Base-by-base conservation (phyloP, 2,888 invertebrate species). In the Hypolimnas misippus region DNA sequence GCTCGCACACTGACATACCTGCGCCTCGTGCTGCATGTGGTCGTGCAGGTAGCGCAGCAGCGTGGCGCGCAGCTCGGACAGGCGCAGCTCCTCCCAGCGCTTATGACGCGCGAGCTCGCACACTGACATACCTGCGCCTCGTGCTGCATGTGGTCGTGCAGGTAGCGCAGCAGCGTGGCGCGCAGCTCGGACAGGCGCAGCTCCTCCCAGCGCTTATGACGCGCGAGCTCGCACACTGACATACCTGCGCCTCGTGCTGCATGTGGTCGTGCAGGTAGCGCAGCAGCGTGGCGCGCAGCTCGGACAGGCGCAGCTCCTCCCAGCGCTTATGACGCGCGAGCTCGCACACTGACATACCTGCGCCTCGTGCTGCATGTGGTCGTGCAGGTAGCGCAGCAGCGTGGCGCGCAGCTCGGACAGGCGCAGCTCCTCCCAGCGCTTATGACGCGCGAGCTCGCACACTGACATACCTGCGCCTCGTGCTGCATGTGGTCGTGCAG, bases 221-320 rank as follows among this genome's bases (percentile, higher is more conserved):
- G 33, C 33, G 33, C 10, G 33, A 33, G 33, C 2, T 6, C 33
- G 33, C 8, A 12, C 33, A 12, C 10, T 12, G 33, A 10, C 33
- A 10, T 12, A 33, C 33, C 33, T 33, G 33, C 33, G 33, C 33
- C 33, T 33, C 33, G 33, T 33, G 33, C 33, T 33, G 33, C 33
- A 33, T 33, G 33, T 33, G 33, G 33, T 33, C 33, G 33, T 33
- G 33, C 33, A 33, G 33, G 33, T 33, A 33, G 33, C 33, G 33
- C 33, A 33, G 33, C 33, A 33, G 33, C 33, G 33, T 33, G 33
- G 33, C 33, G 33, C 33, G 33, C 33, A 33, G 33, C 38, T 40
- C 38, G 38, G 14, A 5, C 38, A 40, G 38, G n/a, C 14, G 14
- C 38, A 38, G 38, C 38, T 38, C n/a, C 38, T 38, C 38, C 31